Conservation (phyloP, 2,888 invertebrate genomes). For the Germaria angustata region DNA sequence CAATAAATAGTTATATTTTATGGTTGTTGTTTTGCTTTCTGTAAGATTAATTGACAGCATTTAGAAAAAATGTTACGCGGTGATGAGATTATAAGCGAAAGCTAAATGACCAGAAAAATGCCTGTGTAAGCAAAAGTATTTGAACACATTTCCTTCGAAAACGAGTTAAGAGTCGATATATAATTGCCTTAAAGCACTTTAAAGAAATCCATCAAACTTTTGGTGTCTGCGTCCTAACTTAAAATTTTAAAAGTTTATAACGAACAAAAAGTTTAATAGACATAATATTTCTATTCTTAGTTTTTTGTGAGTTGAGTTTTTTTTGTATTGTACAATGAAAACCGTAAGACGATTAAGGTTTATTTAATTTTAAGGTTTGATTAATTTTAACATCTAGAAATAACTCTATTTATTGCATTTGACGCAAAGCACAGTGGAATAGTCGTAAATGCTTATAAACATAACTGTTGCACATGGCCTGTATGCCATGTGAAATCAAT, state of each 20-base stretch:
- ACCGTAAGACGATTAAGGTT: no score
- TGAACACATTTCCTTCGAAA: not conserved
- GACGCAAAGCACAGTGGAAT: no score
- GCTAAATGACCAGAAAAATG: constrained; percentile 49
- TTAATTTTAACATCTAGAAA: no score
- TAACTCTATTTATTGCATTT: no score
- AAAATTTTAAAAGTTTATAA: not conserved
- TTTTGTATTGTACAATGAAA: no score
- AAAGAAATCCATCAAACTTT: not conserved
- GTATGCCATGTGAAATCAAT: no score
- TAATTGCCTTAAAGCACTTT: not conserved
- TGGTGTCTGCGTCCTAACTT: not conserved
- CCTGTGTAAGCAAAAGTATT: constrained; percentile 39
- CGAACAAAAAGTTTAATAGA: not conserved
- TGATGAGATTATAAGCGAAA: constrained; percentile 60
- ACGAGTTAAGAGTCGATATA: not conserved
- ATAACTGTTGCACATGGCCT: no score
- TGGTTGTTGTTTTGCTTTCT: constrained; percentile 29
- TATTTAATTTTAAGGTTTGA: no score
- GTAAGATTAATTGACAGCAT: constrained; percentile 42
- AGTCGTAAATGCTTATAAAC: no score
- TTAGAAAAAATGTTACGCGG: constrained; percentile 25
- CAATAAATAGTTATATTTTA: constrained; percentile 17
- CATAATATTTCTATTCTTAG: no score
- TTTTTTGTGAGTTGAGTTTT: no score